Conservation (phyloP, 2,797 vertebrate species). For the Sarcophilus harrisii region DNA sequence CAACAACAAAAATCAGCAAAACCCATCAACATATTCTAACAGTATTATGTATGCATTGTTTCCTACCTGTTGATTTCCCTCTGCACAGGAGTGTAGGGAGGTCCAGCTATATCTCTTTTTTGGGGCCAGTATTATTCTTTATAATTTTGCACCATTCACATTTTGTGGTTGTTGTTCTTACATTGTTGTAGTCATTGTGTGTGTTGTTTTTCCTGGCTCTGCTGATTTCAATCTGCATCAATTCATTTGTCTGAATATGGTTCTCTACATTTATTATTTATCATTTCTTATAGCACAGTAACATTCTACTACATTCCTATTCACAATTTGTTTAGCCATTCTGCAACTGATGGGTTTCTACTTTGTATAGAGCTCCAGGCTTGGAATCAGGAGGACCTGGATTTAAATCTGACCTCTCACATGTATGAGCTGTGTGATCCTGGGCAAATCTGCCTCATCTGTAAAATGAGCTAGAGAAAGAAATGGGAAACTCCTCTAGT, state of each 20-base stretch:
- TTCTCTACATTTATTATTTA: not conserved
- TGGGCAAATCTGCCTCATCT: too few relatives aligned
- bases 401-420: too few relatives aligned
- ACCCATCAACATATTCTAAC: too few relatives aligned
- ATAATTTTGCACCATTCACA: not conserved
- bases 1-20: too few relatives aligned
- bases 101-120: not conserved
- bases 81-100: too few relatives aligned
- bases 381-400: too few relatives aligned
- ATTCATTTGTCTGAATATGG: not conserved
- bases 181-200: not conserved
- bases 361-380: not conserved
- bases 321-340: not conserved
- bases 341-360: not conserved
- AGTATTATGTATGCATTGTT: too few relatives aligned
- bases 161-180: not conserved
- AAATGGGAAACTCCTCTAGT: too few relatives aligned
- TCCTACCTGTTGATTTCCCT: too few relatives aligned
- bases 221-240: not conserved
- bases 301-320: not conserved
- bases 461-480: too few relatives aligned
- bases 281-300: not conserved
- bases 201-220: not conserved
- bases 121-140: not conserved
- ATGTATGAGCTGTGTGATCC: too few relatives aligned